Evolutionary conservation across 2,113 vertebrate species (phyloP), one percentile per base, ranked within the genome.

Genomic region (Eudyptes chrysolophus): DNA sequence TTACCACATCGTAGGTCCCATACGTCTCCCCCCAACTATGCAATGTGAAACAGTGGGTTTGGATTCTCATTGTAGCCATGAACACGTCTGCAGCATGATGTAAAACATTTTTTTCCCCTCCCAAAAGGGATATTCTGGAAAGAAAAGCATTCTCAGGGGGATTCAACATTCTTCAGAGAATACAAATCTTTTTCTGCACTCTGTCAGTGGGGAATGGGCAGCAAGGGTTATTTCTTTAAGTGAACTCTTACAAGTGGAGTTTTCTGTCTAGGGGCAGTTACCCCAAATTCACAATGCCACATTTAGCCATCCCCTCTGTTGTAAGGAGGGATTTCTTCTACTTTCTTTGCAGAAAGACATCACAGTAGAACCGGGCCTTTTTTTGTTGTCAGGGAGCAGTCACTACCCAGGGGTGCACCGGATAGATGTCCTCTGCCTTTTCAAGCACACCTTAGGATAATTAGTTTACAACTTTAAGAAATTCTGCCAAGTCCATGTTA

Each of bases 1-100:
- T 58, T 64, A 48, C 36, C 40, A 70, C 22, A n/a, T 75, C 32
- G 6, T 13, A 11, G 10, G 44, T 52, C 8, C 55, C 36, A 8
- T 12, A 21, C 2, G 1, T 58, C n/a, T 20, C 3, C 55, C 17
- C 4, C 11, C 8, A 66, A 3, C 27, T 40, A 7, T 17, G 9
- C 27, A 34, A 8, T 3, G 22, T 16, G 11, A 82, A 93, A 20
- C 13, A 27, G 14, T 25, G 44, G 6, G 25, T 46, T 55, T 72
- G 66, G 36, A 44, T 66, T 85, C 29, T 83, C n/a, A 1, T 1
- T 34, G 44, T 30, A 82, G 48, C 34, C 32, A 52, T 19, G 18
- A 81, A 49, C 19, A 12, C 0, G 1, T 40, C 46, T 89, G 42
- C 29, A 64, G 7, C n/a, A 34, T 6, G 1, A 3, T 3, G 13